Base-by-base conservation (phyloP, 2,113 vertebrate genomes). In the Urocynchramus pylzowi region DNA sequence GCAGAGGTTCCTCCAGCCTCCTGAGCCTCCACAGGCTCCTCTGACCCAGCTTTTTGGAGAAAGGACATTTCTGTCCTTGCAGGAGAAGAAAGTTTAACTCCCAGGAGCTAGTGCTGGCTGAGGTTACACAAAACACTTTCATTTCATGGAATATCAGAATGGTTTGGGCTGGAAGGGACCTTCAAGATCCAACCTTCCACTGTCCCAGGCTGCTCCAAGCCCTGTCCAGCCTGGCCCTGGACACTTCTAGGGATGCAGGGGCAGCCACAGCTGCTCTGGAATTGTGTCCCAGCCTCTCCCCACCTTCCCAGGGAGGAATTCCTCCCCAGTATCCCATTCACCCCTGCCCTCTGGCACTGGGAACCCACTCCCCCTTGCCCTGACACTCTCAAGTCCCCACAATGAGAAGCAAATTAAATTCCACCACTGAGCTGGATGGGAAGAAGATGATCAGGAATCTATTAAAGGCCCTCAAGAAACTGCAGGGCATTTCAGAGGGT, bases 271-370 rank as follows among this genome's bases (percentile, higher is more conserved):
- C 37, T 69, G 4, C 73, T 69, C 39, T 87, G 63, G 27, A 20
- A 52, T 16, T 12, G 22, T 1, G 4, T 6, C 10, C 52, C 70
- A 54, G 28, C 1, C 7, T 7, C 47, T 61, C 1, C 1, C 16
- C 33, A 26, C 49, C n/a, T 14, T 54, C 52, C 1, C 26, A 78
- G 33, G 0, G 2, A 84, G 4, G 9, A 70, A 70, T 70, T 24
- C 54, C 33, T 20, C 4, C 28, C 45, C 73, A 44, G 0, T 3
- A 2, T 22, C 44, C 50, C 71, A 59, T 4, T 17, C 2, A 69
- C 0, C 45, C 27, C 63, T 45, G 21, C 17, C 54, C 54, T 53
- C 45, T 45, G 63, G 39, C 54, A 44, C 1, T 19, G 8, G 47
- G 28, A 60, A 69, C 22, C 47, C 54, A 30, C 13, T 45, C 12